phyloP scores from a whole-genome alignment of 1,140 invertebrate species.

The Microplitis demolitor region DNA sequence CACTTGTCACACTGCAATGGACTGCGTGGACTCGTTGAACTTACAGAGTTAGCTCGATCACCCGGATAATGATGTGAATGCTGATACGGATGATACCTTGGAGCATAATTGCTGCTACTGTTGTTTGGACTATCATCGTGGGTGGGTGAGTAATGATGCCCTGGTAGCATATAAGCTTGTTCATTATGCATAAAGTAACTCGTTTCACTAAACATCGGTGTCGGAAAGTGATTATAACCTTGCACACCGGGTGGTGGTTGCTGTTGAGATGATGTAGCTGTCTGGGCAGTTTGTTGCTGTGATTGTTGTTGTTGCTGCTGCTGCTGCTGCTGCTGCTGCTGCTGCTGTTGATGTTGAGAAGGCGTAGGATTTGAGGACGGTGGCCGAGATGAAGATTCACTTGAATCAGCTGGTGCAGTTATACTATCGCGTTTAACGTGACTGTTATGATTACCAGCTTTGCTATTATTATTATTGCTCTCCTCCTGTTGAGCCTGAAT shows the following conservation, averaged over 20 bases:
- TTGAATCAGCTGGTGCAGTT: conserved; percentile 67
- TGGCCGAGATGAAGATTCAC: conserved; percentile 58
- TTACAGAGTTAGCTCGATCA: conserved; percentile 64
- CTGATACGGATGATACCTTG: conserved; percentile 56
- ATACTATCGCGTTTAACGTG: conserved; percentile 58
- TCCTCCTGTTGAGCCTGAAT: conserved; percentile 65
- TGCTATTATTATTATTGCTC: conserved; percentile 72
- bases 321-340: conserved; percentile 57
- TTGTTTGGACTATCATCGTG: conserved; percentile 37
- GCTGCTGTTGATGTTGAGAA: conserved; percentile 32
- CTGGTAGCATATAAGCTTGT: conserved; percentile 38
- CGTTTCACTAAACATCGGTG: conserved; percentile 44
- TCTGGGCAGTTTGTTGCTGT: conserved; percentile 51
- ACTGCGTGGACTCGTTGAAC: conserved; percentile 69
- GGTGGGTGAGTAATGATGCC: conserved; percentile 47
- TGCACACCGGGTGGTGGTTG: conserved; percentile 29
- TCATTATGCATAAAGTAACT: conserved; percentile 51
- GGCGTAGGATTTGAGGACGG: conserved; percentile 39
- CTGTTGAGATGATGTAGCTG: conserved; percentile 44
- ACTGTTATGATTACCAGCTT: conserved; percentile 57
- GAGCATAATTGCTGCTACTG: conserved; percentile 23
- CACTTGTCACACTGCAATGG: conserved; percentile 81
- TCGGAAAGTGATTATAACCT: conserved; percentile 36
- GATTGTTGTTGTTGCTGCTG: conserved; percentile 40
- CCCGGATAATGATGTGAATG: conserved; percentile 62